Conservation (phyloP, 2,888 invertebrate species). For the Eristalis pertinax region DNA sequence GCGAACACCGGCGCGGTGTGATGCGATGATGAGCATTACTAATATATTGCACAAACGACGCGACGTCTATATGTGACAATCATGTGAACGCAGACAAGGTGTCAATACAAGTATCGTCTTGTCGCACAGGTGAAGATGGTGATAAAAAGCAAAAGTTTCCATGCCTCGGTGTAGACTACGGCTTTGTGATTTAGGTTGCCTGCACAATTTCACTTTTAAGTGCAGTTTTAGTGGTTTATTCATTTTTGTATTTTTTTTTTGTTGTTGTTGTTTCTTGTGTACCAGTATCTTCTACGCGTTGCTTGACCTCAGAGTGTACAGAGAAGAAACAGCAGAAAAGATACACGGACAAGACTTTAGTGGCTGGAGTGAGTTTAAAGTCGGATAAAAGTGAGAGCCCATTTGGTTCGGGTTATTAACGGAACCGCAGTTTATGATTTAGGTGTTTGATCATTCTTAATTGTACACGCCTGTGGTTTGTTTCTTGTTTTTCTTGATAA, state of each 20-base stretch:
- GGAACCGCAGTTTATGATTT: slow-evolving; percentile 12
- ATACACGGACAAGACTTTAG: slow-evolving; percentile 4
- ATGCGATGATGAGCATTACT: neutral
- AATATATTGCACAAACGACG: neutral
- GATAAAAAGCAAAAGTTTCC: slow-evolving; percentile 24
- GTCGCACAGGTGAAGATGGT: slow-evolving; percentile 9
- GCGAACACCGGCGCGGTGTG: neutral
- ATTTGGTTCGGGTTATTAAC: slow-evolving; percentile 4
- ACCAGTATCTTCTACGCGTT: neutral
- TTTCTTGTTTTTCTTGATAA: neutral
- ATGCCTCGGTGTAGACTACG: neutral
- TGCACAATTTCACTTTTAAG: slow-evolving; percentile 47
- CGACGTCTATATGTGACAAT: neutral
- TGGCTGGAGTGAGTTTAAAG: neutral
- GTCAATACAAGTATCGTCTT: neutral
- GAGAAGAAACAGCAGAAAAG: neutral
- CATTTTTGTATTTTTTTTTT: neutral
- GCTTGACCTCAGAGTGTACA: slow-evolving; percentile 35
- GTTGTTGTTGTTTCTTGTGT: neutral
- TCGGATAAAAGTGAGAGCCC: slow-evolving; percentile 34
- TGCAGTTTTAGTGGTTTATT: slow-evolving; percentile 32
- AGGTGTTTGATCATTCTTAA: slow-evolving; percentile 11
- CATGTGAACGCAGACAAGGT: neutral
- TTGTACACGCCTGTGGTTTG: neutral
- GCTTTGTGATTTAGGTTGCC: slow-evolving; percentile 8